Evolutionary conservation across 2,113 vertebrate species (phyloP).

Genomic region (Proterorhinus semilunaris): DNA sequence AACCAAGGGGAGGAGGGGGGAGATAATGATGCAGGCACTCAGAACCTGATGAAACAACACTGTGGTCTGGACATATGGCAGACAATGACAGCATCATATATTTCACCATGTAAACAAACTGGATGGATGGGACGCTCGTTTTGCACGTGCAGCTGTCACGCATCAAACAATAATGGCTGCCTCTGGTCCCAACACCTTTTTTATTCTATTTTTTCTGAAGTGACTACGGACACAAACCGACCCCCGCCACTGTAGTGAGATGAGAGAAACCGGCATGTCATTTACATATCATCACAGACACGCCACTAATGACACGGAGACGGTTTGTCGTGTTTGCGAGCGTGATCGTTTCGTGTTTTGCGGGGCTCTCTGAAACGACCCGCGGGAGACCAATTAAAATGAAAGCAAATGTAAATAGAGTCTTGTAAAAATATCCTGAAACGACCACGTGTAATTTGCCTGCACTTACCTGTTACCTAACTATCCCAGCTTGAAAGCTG

Average conservation of each 20-base stretch:
- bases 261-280: background rate
- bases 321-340: slow-evolving; percentile 19
- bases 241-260: background rate
- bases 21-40: too few relatives aligned
- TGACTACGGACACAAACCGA: too few relatives aligned
- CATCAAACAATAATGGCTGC: background rate
- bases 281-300: slow-evolving; percentile 4
- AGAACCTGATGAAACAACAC: too few relatives aligned
- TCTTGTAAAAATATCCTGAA: background rate
- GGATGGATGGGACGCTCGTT: background rate
- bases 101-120: background rate
- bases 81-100: too few relatives aligned
- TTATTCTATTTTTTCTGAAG: background rate
- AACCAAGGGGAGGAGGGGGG: too few relatives aligned
- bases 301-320: slow-evolving; percentile 26
- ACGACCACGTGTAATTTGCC: background rate
- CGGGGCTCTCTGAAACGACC: slow-evolving; percentile 21
- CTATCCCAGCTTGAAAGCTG: too few relatives aligned
- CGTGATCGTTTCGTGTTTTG: background rate
- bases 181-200: background rate
- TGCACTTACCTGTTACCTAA: background rate
- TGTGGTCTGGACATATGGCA: too few relatives aligned
- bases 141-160: background rate
- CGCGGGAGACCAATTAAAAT: slow-evolving; percentile 23
- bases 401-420: background rate